These are phyloP conservation scores for Rhinogobius similis DNA, from an alignment of 2,113 vertebrate species.

Conservation along the genomic window DNA sequence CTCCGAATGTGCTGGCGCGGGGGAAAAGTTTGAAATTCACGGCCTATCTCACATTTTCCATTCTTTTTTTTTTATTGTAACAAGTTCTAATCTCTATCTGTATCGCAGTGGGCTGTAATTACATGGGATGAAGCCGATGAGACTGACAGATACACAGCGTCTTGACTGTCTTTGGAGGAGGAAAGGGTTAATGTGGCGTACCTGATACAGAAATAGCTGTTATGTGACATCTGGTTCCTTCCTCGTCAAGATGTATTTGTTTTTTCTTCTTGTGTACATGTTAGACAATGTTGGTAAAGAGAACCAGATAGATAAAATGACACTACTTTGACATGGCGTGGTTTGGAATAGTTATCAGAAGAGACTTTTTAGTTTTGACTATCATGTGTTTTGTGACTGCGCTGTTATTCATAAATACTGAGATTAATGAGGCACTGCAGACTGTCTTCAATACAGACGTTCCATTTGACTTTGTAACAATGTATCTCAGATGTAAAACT, in stretches of 20 bases:
- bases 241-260: background rate
- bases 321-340: background rate
- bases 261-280: background rate
- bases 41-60: conserved; percentile 24
- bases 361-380: too few species aligned
- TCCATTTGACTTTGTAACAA: too few species aligned
- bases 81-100: conserved; percentile 48
- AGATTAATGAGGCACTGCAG: too few species aligned
- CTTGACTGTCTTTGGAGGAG: conserved; percentile 11
- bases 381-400: too few species aligned
- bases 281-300: background rate
- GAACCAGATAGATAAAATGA: background rate
- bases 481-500: too few species aligned
- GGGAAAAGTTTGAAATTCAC: conserved; percentile 48
- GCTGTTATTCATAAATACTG: too few species aligned
- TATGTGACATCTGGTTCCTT: conserved; percentile 9
- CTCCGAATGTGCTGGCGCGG: conserved; percentile 33
- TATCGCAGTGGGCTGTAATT: conserved; percentile 69
- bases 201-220: background rate
- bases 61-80: conserved; percentile 11
- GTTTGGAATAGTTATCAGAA: too few species aligned
- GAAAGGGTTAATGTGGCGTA: conserved; percentile 13
- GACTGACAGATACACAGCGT: conserved; percentile 17
- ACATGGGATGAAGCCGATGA: conserved; percentile 52
- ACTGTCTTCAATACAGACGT: too few species aligned